Evolutionary conservation across 2,888 invertebrate species (phyloP).

Genomic region (Calephelis perditalis): DNA sequence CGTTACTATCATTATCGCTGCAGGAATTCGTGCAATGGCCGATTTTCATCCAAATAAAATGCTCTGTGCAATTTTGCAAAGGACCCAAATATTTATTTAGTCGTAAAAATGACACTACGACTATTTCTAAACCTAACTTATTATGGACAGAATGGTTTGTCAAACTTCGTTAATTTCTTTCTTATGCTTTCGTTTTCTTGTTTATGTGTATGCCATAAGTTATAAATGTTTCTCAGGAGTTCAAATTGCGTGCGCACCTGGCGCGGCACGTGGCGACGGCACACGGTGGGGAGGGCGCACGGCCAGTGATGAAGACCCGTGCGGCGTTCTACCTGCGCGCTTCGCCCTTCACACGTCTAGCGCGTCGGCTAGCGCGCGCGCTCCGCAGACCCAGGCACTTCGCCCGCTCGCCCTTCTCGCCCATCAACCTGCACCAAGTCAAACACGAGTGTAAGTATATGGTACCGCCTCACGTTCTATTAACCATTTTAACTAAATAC

Average conservation of each 20-base stretch:
- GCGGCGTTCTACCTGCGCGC: conserved; percentile 97
- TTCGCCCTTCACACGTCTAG: conserved; percentile 92
- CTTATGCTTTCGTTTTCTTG: too few species aligned
- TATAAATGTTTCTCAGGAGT: conserved; percentile 77
- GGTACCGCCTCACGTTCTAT: background rate
- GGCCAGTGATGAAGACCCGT: conserved; percentile 97
- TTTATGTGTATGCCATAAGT: too few species aligned
- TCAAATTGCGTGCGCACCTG: conserved; percentile 95
- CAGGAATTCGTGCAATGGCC: too few species aligned
- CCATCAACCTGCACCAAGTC: conserved; percentile 87
- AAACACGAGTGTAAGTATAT: conserved; percentile 89
- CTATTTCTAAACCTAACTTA: too few species aligned
- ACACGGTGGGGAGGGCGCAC: conserved; percentile 85
- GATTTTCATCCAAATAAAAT: too few species aligned
- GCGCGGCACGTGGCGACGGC: conserved; percentile 96
- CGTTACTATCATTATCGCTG: too few species aligned
- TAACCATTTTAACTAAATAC: too few species aligned
- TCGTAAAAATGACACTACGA: too few species aligned
- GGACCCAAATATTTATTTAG: too few species aligned
- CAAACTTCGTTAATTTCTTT: too few species aligned
- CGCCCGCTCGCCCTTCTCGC: conserved; percentile 90
- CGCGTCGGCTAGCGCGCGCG: conserved; percentile 90
- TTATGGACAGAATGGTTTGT: too few species aligned
- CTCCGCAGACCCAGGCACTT: conserved; percentile 90
- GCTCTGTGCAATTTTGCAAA: too few species aligned